Conservation (phyloP, 2,113 vertebrate genomes). For the Phylloscopus trochilus region DNA sequence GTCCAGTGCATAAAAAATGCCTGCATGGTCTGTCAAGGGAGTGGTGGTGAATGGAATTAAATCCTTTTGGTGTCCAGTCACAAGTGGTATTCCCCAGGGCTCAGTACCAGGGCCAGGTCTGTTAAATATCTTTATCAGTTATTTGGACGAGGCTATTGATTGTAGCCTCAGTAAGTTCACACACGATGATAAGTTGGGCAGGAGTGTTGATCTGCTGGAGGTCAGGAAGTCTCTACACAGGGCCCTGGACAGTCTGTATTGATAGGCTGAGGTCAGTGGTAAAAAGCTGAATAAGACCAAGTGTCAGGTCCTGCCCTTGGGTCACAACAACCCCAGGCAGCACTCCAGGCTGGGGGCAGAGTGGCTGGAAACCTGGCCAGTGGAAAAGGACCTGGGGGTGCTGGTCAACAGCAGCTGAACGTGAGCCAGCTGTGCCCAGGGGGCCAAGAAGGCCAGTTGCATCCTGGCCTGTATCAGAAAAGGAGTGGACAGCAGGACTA, state of each 20-base stretch:
- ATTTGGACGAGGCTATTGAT: accelerated
- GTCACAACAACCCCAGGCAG: neutral
- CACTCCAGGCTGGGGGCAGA: accelerated
- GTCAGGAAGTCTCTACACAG: neutral
- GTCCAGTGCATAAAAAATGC: neutral
- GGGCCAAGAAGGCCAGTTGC: accelerated
- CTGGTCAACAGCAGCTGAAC: neutral
- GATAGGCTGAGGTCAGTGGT: neutral
- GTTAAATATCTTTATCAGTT: neutral
- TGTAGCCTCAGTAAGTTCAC: neutral
- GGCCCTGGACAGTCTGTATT: no score
- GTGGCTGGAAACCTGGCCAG: neutral
- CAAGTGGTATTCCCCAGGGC: neutral
- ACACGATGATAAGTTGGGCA: neutral
- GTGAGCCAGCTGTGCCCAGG: neutral
- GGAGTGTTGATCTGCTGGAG: neutral
- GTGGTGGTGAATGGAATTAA: neutral
- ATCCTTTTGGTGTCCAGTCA: neutral
- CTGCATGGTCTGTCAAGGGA: neutral
- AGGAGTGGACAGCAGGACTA: accelerated
- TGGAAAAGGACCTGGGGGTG: neutral
- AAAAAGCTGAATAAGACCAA: neutral
- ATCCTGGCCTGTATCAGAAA: neutral
- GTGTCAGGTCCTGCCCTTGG: accelerated
- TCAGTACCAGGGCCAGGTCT: neutral